These are phyloP conservation scores for Xestia ashworthii DNA, from an alignment of 2,888 invertebrate genomes.

Conservation along the genomic window DNA sequence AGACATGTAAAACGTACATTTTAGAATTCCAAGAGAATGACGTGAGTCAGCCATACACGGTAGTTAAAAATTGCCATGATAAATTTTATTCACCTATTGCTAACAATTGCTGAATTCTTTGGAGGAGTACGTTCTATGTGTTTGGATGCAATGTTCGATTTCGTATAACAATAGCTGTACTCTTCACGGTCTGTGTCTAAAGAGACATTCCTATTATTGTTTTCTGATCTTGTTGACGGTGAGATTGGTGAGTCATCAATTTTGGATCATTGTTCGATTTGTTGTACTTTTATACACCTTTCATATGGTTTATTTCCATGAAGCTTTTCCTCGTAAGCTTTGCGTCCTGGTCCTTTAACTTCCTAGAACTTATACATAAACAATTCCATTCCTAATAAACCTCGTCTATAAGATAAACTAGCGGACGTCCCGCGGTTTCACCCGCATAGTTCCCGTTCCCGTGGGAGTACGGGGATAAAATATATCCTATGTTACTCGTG, in stretches of 20 bases:
- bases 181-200: constrained; percentile 59
- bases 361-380: constrained; percentile 27
- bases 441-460: no score
- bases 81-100: constrained; percentile 60
- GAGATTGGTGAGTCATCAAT: constrained; percentile 38
- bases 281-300: constrained; percentile 13
- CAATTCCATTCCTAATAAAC: constrained; percentile 11
- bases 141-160: constrained; percentile 43
- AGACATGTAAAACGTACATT: constrained; percentile 54
- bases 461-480: no score
- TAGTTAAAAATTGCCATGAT: constrained; percentile 57
- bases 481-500: no score
- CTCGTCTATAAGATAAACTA: constrained; percentile 4
- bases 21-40: constrained; percentile 61
- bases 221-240: constrained; percentile 10
- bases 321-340: background rate
- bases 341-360: background rate
- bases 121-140: constrained; percentile 12
- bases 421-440: no score
- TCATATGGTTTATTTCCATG: background rate
- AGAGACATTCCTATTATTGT: constrained; percentile 43
- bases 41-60: constrained; percentile 47
- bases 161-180: constrained; percentile 47
- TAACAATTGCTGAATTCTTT: constrained; percentile 56
- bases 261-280: background rate